Conservation (phyloP, 2,113 vertebrate species). For the Climacteris rufus region DNA sequence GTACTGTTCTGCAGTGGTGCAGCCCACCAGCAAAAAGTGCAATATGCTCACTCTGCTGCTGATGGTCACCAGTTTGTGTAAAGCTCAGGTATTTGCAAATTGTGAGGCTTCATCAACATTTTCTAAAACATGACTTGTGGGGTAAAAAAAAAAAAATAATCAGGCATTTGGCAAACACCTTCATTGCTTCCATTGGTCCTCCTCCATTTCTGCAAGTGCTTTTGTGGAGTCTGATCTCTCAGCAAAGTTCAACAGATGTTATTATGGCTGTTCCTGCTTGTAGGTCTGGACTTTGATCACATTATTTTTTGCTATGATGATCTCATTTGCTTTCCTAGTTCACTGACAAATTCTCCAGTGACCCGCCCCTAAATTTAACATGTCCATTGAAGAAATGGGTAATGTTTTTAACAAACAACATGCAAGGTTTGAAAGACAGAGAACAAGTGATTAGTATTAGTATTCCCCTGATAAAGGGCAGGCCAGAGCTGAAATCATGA, state of each 20-base stretch:
- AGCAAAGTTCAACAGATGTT: neutral
- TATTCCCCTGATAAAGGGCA: neutral
- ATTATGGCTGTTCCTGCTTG: neutral
- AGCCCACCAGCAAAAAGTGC: neutral
- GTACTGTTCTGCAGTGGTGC: neutral
- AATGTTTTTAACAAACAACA: neutral
- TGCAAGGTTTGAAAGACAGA: neutral
- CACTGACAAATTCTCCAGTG: neutral
- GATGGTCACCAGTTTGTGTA: neutral
- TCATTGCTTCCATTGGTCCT: neutral
- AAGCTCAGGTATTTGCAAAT: neutral
- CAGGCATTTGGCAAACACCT: neutral
- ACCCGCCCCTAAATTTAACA: neutral
- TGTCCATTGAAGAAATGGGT: neutral
- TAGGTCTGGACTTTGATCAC: neutral
- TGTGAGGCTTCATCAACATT: neutral
- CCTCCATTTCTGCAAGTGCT: neutral
- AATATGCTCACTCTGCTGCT: neutral
- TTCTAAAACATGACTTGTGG: neutral
- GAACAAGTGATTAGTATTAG: neutral
- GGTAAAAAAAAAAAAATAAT: neutral
- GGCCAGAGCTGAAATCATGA: neutral
- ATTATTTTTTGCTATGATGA: neutral
- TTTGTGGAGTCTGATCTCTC: neutral
- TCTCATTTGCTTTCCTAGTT: neutral